Conservation (phyloP, 2,888 invertebrate species). For the Mimas tiliae region DNA sequence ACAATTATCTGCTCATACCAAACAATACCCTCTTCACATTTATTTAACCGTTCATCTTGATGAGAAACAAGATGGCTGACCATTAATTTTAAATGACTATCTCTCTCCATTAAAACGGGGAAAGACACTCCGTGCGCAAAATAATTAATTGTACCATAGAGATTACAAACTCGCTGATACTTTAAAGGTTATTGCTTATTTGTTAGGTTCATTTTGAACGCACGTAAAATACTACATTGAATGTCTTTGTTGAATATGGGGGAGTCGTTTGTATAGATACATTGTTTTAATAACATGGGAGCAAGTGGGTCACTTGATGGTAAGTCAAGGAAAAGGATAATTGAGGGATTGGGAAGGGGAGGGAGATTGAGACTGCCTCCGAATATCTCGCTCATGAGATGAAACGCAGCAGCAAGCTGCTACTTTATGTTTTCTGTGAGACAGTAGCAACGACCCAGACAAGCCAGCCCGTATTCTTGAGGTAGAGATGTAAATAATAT, state of each 20-base stretch:
- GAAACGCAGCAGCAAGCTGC: too few species aligned
- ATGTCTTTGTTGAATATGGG: background rate
- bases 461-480: too few species aligned
- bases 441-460: too few species aligned
- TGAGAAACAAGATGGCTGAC: slow-evolving; percentile 64
- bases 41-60: slow-evolving; percentile 64
- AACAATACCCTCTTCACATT: slow-evolving; percentile 45
- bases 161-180: slow-evolving; percentile 49
- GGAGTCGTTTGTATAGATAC: background rate
- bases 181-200: slow-evolving; percentile 41
- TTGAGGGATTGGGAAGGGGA: too few species aligned
- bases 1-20: slow-evolving; percentile 18
- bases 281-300: background rate
- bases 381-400: too few species aligned
- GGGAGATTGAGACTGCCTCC: too few species aligned
- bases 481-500: too few species aligned
- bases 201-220: slow-evolving; percentile 24
- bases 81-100: slow-evolving; percentile 72
- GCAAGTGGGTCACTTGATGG: too few species aligned
- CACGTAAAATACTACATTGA: background rate
- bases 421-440: too few species aligned
- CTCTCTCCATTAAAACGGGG: slow-evolving; percentile 61
- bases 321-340: too few species aligned
- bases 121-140: slow-evolving; percentile 59
- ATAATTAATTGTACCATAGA: slow-evolving; percentile 65